Percentiles rank a stretch among this genome's conserved stretches.
Evolutionary conservation across 2,797 vertebrate species (phyloP).

Genomic region (Sylvilagus floridanus): DNA sequence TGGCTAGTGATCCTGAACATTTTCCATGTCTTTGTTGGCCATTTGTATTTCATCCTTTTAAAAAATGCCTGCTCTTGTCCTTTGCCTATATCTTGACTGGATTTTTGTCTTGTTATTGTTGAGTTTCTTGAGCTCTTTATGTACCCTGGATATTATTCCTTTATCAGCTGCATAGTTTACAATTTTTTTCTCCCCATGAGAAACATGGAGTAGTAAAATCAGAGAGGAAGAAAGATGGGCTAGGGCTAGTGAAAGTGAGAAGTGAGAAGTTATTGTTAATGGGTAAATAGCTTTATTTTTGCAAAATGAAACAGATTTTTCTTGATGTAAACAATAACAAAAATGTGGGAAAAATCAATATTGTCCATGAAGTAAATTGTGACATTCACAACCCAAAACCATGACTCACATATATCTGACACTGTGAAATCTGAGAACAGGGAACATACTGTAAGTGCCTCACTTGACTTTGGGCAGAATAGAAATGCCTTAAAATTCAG

Average conservation of each 20-base stretch:
- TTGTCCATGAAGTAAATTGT: not conserved
- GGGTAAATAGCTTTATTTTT: not conserved
- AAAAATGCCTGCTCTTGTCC: too few species aligned
- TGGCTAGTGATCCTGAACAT: too few species aligned
- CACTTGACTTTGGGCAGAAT: not conserved
- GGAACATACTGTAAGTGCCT: not conserved
- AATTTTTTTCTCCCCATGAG: not conserved
- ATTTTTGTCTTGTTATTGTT: too few species aligned
- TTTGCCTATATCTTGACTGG: too few species aligned
- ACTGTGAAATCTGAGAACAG: not conserved
- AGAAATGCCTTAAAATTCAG: not conserved
- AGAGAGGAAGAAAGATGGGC: not conserved
- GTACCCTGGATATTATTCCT: too few species aligned
- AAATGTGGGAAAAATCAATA: not conserved
- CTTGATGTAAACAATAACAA: too few species aligned
- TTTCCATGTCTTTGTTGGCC: too few species aligned
- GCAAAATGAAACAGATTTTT: too few species aligned
- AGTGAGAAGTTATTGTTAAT: not conserved
- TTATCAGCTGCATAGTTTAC: too few species aligned
- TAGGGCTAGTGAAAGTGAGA: not conserved
- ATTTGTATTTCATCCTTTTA: too few species aligned
- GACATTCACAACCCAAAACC: not conserved
- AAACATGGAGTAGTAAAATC: not conserved
- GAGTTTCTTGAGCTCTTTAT: too few species aligned
- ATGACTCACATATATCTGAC: not conserved